These are phyloP conservation scores for Sarcoramphus papa DNA, from an alignment of 2,797 vertebrate genomes.

Conservation along the genomic window DNA sequence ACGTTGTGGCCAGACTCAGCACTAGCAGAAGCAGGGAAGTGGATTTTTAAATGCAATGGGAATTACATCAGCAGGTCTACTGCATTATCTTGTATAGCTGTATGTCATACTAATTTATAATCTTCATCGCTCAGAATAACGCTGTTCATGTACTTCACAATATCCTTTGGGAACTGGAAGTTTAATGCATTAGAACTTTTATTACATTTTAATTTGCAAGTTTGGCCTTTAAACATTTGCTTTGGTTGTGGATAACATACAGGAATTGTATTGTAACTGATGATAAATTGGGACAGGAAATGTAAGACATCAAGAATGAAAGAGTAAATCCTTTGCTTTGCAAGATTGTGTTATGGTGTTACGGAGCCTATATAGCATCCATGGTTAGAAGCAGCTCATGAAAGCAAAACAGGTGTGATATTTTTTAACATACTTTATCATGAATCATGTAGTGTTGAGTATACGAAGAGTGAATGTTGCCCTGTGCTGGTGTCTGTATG, in stretches of 20 bases:
- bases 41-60: background rate
- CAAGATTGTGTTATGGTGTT: background rate
- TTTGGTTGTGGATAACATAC: background rate
- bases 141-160: background rate
- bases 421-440: background rate
- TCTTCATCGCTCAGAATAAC: background rate
- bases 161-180: background rate
- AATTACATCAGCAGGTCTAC: background rate
- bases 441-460: background rate
- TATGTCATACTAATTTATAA: background rate
- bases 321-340: constrained; percentile 1
- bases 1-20: background rate
- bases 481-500: background rate
- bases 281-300: constrained; percentile 8
- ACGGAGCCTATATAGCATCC: background rate
- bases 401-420: background rate
- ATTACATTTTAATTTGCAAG: constrained; percentile 34
- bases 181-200: background rate
- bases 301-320: background rate
- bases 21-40: background rate
- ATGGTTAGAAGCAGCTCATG: background rate
- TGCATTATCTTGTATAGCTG: background rate
- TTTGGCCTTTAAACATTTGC: background rate
- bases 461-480: background rate
- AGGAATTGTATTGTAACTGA: background rate